Evolutionary conservation across 2,113 vertebrate species (phyloP).

Genomic region (Osmerus eperlanus): DNA sequence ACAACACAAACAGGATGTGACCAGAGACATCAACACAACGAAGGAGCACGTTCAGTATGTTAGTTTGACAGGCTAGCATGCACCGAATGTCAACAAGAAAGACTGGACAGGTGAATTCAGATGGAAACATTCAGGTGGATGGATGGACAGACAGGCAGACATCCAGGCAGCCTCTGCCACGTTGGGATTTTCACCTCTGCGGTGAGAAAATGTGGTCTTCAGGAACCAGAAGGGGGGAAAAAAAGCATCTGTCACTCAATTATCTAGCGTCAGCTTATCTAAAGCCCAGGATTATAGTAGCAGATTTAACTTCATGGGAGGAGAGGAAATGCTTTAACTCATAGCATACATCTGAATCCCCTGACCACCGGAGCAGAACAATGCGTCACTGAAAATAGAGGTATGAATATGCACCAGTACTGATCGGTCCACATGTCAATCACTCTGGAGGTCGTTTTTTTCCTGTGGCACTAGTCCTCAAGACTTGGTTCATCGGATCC

Average conservation of each 20-base stretch:
- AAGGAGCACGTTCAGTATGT: constrained; percentile 22
- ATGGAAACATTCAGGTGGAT: constrained; percentile 7
- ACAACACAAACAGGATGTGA: constrained; percentile 16
- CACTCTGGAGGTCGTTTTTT: not conserved
- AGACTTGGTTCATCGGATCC: not conserved
- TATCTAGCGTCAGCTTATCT: constrained; percentile 34
- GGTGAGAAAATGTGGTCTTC: constrained; percentile 5
- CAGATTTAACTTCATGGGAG: constrained; percentile 27
- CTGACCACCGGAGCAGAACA: constrained; percentile 1
- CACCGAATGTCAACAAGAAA: not conserved
- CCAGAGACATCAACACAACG: constrained; percentile 12
- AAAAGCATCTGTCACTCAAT: constrained; percentile 26
- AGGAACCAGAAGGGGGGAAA: not conserved
- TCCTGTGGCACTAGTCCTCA: not conserved
- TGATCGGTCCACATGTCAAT: not conserved
- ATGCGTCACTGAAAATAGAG: not conserved
- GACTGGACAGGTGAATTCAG: constrained; percentile 6
- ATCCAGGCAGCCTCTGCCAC: constrained; percentile 27
- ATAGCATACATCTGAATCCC: not conserved
- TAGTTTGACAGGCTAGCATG: constrained; percentile 43
- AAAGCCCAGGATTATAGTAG: constrained; percentile 33
- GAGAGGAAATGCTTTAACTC: constrained; percentile 9
- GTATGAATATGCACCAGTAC: not conserved
- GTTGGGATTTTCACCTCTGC: constrained; percentile 13
- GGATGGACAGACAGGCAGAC: constrained; percentile 14